Evolutionary conservation across 2,113 vertebrate genomes (phyloP), one percentile per base, ranked within the genome.

Genomic region (Corythoichthys haematopterus): DNA sequence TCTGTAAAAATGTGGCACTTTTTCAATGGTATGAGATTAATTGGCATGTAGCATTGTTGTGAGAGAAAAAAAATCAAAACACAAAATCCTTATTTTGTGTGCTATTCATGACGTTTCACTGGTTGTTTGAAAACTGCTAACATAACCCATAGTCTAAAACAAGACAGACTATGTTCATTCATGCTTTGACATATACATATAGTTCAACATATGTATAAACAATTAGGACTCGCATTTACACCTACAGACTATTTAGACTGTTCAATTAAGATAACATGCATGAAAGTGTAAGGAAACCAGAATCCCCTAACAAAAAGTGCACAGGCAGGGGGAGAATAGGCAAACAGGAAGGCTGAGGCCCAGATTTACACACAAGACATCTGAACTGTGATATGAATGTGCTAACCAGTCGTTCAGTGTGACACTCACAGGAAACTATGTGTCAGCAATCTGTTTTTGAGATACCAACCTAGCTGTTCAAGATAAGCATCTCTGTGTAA

Each of bases 401-500:
- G 50, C 15, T 16, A 51, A 51, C 50, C 15, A n/a, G 14, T 51
- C 15, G 14, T 16, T n/a, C 16, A 51, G 15, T n/a, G 50, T 16
- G 50, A 15, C 64, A 63, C 58, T 74, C 58, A 71, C 70, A 75
- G 60, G 52, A 71, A 69, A 67, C 56, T 68, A 43, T 68, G 48
- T 16, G 56, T 78, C 13, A 70, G 62, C 75, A 74, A 52, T 3
- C 11, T 57, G 53, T 71, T 72, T 64, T 28, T 38, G 13, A 70
- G 65, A 47, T 50, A 38, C 45, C 43, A 60, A 6, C 66, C 64
- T 50, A 4, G 52, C 33, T 36, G 9, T 8, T 4, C 11, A 37
- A 67, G 28, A 37, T 37, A 57, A 43, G 48, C n/a, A 12, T 61
- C 52, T 59, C 75, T 62, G 16, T 53, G 50, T 57, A 77, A 60